Evolutionary conservation across 2,113 vertebrate species (phyloP).

Genomic region (Charadrius vociferus): DNA sequence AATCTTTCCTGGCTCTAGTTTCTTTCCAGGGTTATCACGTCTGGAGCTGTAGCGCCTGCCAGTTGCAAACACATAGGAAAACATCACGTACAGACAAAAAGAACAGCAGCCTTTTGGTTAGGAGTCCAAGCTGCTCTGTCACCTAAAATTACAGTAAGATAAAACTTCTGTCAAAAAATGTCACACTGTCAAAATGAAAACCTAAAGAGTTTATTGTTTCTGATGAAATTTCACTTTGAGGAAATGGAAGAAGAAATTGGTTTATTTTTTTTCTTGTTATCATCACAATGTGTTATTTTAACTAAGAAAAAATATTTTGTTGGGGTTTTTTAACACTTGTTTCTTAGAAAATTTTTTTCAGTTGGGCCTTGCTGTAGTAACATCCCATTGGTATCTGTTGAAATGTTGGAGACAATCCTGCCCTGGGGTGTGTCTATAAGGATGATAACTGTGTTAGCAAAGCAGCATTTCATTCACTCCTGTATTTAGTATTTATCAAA

Average conservation of each 20-base stretch:
- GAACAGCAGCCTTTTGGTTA: not conserved
- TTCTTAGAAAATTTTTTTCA: not conserved
- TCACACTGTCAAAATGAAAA: not conserved
- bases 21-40: not conserved
- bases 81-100: not conserved
- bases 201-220: not conserved
- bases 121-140: not conserved
- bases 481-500: not conserved
- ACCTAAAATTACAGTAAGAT: not conserved
- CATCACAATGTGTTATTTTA: not conserved
- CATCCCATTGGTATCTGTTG: rapidly evolving
- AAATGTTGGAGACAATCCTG: not conserved
- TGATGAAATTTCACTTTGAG: not conserved
- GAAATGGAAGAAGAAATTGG: not conserved
- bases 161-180: not conserved
- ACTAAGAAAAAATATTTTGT: not conserved
- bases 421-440: not conserved
- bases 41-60: not conserved
- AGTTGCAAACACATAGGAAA: not conserved
- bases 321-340: not conserved
- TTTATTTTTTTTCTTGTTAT: not conserved
- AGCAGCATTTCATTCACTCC: not conserved
- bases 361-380: not conserved
- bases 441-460: not conserved
- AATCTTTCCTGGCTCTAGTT: not conserved